Evolutionary conservation across 2,113 vertebrate genomes (phyloP), one percentile per base, ranked within the genome.

Genomic region (Prolemur simus): DNA sequence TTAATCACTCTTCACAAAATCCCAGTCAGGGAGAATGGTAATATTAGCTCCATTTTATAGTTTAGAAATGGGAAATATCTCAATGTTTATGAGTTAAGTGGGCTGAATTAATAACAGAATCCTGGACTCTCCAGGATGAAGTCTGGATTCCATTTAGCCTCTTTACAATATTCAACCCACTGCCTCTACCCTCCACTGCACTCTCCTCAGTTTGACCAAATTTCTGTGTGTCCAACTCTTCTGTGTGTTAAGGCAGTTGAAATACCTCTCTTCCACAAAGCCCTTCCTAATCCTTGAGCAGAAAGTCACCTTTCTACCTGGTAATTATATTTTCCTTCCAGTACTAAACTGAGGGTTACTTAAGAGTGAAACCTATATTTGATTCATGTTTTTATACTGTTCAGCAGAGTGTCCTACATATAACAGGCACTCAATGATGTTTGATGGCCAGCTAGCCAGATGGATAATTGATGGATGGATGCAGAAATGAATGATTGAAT

Each of bases 1-100:
- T 87, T 94, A 96, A 87, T 95, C 92, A 94, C n/a, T 83, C 25
- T 23, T 93, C 37, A 84, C 56, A 91, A 89, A 91, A 71, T 93
- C 83, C 45, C 25, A 90, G 66, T 52, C 58, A 82, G n/a, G 47
- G 66, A 88, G 42, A 18, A 95, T 60, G 37, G 17, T 88, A 88
- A 80, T 95, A 84, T 74, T 95, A 94, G 27, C 68, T 89, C 60
- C 45, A 49, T 96, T 96, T 93, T 89, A 95, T 42, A 93, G 45
- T 76, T 87, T 88, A 88, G 54, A 82, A 93, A 42, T 94, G 6
- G 76, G 42, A 95, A 68, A 11, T 93, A 78, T 87, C 45, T 94
- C 69, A 87, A 15, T 39, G 49, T 90, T 96, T 91, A 88, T 66
- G 42, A 93, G 58, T 54, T 83, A 97, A 94, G n/a, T 85, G 82